Base-by-base conservation (phyloP, 2,797 vertebrate species). In the Pteronotus mesoamericanus region DNA sequence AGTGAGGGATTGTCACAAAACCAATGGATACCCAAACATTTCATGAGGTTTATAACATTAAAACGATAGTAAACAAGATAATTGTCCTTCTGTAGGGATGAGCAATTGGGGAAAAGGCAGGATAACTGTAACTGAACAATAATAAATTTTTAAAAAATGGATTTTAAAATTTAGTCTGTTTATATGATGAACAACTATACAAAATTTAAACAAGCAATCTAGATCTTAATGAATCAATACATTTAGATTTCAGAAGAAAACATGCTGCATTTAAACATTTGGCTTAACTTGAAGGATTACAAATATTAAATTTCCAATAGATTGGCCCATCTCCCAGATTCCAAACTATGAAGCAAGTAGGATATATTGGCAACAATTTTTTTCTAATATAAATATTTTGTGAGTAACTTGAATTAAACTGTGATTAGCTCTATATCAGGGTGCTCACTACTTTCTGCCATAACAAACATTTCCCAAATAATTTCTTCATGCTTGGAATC, bases 141-240 rank as follows among this genome's bases (percentile, higher is more conserved):
- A 29, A 29, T 61, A 61, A 29, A 61, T 61, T 29, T 61, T 59
- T 12, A 11, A 55, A 53, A 93, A 93, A 88, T 48, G 0, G 29
- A 48, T 46, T 93, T 89, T 34, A 80, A 93, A 46, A 69, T 59
- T n/a, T 44, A 5, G 15, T 71, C 84, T 89, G 44, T 44, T 84
- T 93, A 29, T 68, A 51, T 53, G 22, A 46, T 18, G 42, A 66
- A 69, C 11, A 15, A 75, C 91, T 94, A 83, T 66, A 77, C 89
- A 94, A 82, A 53, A 89, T 80, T 96, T 66, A 72, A 94, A 72
- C 12, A 93, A 96, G 37, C 64, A 86, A 61, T 71, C 59, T 55
- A 89, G 32, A 77, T 71, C 42, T 95, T 71, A 89, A 78, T 86
- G 75, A 97, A 75, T 92, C 91, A 74, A 64, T 71, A 29, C 15